Evolutionary conservation across 2,888 invertebrate species (phyloP).

Genomic region (Mesorhabditis spiculigera): DNA sequence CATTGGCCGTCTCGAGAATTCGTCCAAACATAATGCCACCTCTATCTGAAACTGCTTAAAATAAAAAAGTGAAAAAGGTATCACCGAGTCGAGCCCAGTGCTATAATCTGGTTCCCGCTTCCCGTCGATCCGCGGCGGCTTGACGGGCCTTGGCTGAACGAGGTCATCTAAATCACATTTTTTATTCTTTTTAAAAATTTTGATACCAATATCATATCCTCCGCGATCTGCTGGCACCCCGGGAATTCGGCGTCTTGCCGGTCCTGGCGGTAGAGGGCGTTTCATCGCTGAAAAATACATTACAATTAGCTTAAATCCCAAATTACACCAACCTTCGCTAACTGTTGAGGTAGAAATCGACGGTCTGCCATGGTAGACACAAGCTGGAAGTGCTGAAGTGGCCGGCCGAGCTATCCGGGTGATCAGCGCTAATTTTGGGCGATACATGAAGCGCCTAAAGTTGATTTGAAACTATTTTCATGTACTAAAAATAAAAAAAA

Average conservation of each 20-base stretch:
- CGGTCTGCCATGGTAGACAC: too few relatives aligned
- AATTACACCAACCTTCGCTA: too few relatives aligned
- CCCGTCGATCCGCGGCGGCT: not conserved
- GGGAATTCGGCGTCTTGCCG: not conserved
- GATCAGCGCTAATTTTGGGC: too few relatives aligned
- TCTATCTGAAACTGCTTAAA: constrained; percentile 7
- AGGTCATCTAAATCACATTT: constrained; percentile 12
- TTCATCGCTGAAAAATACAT: too few relatives aligned
- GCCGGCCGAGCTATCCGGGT: too few relatives aligned
- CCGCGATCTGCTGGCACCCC: constrained; percentile 17
- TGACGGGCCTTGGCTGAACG: constrained; percentile 1
- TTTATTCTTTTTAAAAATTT: not conserved
- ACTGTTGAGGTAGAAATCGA: too few relatives aligned
- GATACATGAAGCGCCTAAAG: too few relatives aligned
- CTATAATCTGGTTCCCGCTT: not conserved
- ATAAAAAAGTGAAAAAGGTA: not conserved
- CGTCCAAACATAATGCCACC: constrained; percentile 29
- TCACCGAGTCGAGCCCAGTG: not conserved
- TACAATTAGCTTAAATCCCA: too few relatives aligned
- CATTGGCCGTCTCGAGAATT: constrained; percentile 74
- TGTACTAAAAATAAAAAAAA: too few relatives aligned
- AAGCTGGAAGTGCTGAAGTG: too few relatives aligned
- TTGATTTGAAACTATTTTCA: too few relatives aligned
- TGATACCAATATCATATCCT: constrained; percentile 9
- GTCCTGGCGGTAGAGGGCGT: constrained; percentile 3